These are phyloP conservation scores for Hartigia nigra DNA, from an alignment of 2,888 invertebrate species.

Conservation along the genomic window DNA sequence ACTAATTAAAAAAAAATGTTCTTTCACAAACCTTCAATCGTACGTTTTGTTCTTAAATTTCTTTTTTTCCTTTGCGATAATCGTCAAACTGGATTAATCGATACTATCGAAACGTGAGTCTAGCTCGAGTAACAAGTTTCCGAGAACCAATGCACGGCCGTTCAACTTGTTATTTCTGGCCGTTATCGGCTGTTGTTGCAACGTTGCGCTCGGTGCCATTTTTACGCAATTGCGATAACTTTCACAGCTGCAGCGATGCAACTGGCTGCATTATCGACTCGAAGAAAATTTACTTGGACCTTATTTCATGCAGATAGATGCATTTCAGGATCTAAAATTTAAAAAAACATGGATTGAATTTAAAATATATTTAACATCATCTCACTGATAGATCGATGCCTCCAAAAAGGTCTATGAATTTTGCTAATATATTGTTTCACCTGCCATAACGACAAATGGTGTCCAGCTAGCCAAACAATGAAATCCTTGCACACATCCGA, in stretches of 20 bases:
- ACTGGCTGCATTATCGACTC: neutral
- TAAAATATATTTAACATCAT: neutral
- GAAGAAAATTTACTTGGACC: neutral
- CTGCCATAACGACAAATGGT: neutral
- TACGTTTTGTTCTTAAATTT: too few species aligned
- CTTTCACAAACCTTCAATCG: too few species aligned
- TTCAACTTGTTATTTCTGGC: slow-evolving; percentile 54
- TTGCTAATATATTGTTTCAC: neutral
- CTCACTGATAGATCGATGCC: neutral
- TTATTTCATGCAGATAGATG: neutral
- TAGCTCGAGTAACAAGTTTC: slow-evolving; percentile 14
- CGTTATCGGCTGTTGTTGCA: slow-evolving; percentile 49
- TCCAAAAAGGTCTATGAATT: neutral
- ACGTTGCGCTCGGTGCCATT: slow-evolving; percentile 18
- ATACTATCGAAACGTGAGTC: neutral
- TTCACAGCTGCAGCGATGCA: neutral
- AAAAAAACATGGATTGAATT: neutral
- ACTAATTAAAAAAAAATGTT: neutral
- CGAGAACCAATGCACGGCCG: slow-evolving; percentile 35
- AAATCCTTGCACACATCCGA: neutral
- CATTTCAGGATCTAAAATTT: neutral
- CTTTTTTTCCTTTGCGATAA: neutral
- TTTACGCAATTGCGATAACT: neutral
- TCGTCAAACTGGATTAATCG: neutral
- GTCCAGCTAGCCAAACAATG: neutral